Evolutionary conservation across 1,140 invertebrate species (phyloP).

Genomic region (Drosophila parvula): DNA sequence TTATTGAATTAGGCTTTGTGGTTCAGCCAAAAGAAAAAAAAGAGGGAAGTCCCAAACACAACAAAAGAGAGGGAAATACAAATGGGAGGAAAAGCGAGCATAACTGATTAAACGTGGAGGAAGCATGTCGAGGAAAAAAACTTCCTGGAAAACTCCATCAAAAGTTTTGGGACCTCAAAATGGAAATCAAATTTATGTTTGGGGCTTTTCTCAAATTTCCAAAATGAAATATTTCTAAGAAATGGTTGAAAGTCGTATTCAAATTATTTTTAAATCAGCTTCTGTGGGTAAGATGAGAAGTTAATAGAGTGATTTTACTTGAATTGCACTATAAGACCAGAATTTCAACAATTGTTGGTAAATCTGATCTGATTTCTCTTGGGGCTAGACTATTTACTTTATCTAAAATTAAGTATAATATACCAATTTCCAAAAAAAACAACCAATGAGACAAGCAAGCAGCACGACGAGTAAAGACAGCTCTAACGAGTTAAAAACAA

Average conservation of each 20-base stretch:
- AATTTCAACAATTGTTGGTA: background rate
- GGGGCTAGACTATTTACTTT: too few species aligned
- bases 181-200: slow-evolving; percentile 14
- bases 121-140: background rate
- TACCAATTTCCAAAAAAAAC: too few species aligned
- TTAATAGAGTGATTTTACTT: background rate
- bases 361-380: background rate
- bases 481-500: too few species aligned
- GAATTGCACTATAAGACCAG: background rate
- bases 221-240: background rate
- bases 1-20: slow-evolving; percentile 73
- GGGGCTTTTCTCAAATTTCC: background rate
- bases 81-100: slow-evolving; percentile 15
- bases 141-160: slow-evolving; percentile 27
- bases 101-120: slow-evolving; percentile 23
- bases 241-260: background rate
- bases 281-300: too few species aligned
- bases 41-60: background rate
- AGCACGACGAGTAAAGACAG: too few species aligned
- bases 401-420: too few species aligned
- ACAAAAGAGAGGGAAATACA: slow-evolving; percentile 1
- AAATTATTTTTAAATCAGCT: background rate
- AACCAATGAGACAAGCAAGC: too few species aligned
- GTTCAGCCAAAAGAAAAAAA: slow-evolving; percentile 20
- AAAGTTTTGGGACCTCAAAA: slow-evolving; percentile 10